These are phyloP conservation scores for Lordiphosa collinella DNA, from an alignment of 1,140 invertebrate species.

Conservation along the genomic window DNA sequence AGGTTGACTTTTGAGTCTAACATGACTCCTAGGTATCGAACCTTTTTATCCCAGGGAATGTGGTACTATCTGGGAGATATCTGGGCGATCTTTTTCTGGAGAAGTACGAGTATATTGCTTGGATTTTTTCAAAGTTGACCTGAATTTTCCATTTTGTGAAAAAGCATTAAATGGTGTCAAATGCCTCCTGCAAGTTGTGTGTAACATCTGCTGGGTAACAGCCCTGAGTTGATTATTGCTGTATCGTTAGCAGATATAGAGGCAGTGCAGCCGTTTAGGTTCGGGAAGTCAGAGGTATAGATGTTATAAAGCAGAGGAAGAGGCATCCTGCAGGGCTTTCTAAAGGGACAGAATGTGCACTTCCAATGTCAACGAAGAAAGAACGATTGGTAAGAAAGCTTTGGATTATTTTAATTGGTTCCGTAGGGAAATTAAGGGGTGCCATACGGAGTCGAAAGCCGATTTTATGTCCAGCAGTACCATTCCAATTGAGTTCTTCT, in stretches of 20 bases:
- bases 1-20: not conserved
- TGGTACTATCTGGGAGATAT: not conserved
- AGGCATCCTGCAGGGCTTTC: not conserved
- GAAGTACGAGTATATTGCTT: no score
- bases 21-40: no score
- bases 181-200: not conserved
- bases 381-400: slow-evolving; percentile 1
- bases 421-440: no score
- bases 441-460: no score
- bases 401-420: no score
- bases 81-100: not conserved
- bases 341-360: not conserved
- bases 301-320: not conserved
- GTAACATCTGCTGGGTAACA: not conserved
- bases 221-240: not conserved
- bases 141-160: not conserved
- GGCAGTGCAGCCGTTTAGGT: not conserved
- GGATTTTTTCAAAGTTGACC: not conserved
- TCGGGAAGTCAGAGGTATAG: not conserved
- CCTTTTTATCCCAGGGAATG: not conserved
- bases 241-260: not conserved
- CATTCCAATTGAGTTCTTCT: no score
- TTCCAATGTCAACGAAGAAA: slow-evolving; percentile 1
- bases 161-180: not conserved
- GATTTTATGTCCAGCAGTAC: no score